phyloP scores from a whole-genome alignment of 2,113 vertebrate species.

The Actenoides lindsayi region DNA sequence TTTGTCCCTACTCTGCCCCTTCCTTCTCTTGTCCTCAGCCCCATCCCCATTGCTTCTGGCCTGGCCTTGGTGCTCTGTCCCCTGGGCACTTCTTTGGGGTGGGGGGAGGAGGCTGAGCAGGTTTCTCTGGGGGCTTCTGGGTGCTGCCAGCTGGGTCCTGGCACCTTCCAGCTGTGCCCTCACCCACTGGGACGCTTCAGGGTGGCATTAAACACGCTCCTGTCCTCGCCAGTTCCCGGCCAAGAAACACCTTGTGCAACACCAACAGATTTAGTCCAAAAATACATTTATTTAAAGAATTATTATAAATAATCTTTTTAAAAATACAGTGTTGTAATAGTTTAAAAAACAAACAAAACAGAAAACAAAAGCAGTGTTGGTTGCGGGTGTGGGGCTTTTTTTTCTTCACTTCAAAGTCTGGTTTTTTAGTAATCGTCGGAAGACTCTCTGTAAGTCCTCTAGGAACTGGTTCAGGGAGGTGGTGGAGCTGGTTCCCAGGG shows the following conservation, averaged over 20 bases:
- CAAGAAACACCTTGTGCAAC: not conserved
- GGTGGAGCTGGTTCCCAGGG: not conserved
- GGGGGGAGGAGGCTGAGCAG: not conserved
- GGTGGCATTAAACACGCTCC: fast-evolving
- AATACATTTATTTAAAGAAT: slow-evolving; percentile 73
- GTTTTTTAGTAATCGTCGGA: not conserved
- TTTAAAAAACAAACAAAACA: not conserved
- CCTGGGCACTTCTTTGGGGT: not conserved
- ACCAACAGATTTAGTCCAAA: not conserved
- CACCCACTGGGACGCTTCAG: too few relatives aligned
- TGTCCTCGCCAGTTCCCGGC: not conserved
- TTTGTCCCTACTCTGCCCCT: too few relatives aligned
- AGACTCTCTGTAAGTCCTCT: not conserved
- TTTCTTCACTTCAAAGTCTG: not conserved
- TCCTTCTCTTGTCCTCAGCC: not conserved
- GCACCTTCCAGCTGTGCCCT: not conserved
- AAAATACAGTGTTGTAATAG: slow-evolving; percentile 39
- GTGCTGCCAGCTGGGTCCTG: not conserved
- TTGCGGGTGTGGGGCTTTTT: too few relatives aligned
- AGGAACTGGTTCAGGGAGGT: slow-evolving; percentile 39
- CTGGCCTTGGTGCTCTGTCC: not conserved
- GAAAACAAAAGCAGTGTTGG: too few relatives aligned
- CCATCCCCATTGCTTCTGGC: not conserved
- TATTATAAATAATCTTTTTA: slow-evolving; percentile 68
- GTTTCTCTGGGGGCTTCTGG: too few relatives aligned